Evolutionary conservation across 2,888 invertebrate species (phyloP), one percentile per base, ranked within the genome.

Genomic region (Spilarctia lutea): DNA sequence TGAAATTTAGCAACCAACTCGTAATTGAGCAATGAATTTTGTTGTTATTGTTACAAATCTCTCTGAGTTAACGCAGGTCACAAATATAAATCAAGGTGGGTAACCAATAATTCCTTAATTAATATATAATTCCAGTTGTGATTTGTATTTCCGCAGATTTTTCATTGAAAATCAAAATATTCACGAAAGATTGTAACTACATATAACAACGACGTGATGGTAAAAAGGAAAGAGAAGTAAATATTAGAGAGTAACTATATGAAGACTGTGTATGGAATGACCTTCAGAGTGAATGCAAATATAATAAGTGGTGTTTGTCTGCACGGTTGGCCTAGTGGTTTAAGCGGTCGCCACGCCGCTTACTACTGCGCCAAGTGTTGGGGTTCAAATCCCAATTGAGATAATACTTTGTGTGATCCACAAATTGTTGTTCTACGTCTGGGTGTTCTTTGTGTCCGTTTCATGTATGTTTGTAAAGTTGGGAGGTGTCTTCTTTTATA

Each of bases 21-120:
- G 56, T 60, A 70, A 70, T 70, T 70, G 69, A 70, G 69, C 3
- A 56, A 60, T 39, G 24, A 18, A 39, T 27, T 39, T 39, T 70
- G 33, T 27, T 30, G 16, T 30, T 63, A 63, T 63, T 63, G 18
- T 63, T 63, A 63, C 30, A 63, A 60, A 60, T 60, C 24, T 24
- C n/a, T 56, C 52, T n/a, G 10, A 56, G 52, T 24, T 56, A 56
- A 56, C 10, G 52, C 52, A n/a, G 52, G 24, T 24, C 24, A n/a
- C n/a, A 11, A 3, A 56, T 8, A n/a, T 56, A 24, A 56, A 56
- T 56, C 52, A n/a, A 56, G 24, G 24, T 52, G 24, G 10, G 24
- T 56, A 48, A 48, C 48, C 20, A 20, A 52, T 20, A 52, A 20
- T n/a, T n/a, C n/a, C n/a, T n/a, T n/a, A n/a, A n/a, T n/a, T n/a